Base-by-base conservation (phyloP, 2,113 vertebrate genomes). In the Cisticola juncidis region DNA sequence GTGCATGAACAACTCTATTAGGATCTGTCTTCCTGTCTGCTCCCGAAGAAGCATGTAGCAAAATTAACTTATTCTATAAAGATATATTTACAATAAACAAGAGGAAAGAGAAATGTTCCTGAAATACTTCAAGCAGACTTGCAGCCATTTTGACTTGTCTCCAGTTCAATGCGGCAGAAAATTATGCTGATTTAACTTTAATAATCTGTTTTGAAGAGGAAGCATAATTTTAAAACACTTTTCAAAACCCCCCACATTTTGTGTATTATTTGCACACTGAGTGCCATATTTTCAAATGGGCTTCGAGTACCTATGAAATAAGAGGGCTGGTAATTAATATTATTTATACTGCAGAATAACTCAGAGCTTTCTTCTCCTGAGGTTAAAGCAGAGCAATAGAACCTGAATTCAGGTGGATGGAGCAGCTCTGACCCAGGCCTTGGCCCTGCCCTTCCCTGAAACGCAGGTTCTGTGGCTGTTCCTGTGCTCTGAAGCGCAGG, bases 51-150 rank as follows among this genome's bases (percentile, higher is more conserved):
- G 23, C 36, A 40, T 6, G 12, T 58, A 2, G 5, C 61, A 84
- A 89, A 78, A 87, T 84, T n/a, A 83, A 53, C 28, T 62, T 81
- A 44, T 9, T 91, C 40, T 48, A 22, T 57, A 56, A 68, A 57
- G 53, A 57, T 82, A n/a, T 61, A 77, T 88, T 93, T 93, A 72
- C 36, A 90, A 10, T 65, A 86, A 92, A 68, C 31, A 91, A 64
- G n/a, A 85, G 57, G 70, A 71, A 92, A 87, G 61, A 81, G 6
- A 76, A 90, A 88, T 45, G 71, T 64, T 81, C 11, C 5, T 80
- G 13, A 88, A 82, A 92, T 91, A 87, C 36, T 57, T 64, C 61
- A 90, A 48, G 57, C n/a, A 91, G 78, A 85, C 76, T 88, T 94
- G 36, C 74, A 90, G 33, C 50, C 70, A 29, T 96, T 94, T 93